A percentile compares a stretch with the other conserved stretches of the same genome.
phyloP scores from a whole-genome alignment of 2,113 vertebrate genomes.

The Caranx ignobilis region DNA sequence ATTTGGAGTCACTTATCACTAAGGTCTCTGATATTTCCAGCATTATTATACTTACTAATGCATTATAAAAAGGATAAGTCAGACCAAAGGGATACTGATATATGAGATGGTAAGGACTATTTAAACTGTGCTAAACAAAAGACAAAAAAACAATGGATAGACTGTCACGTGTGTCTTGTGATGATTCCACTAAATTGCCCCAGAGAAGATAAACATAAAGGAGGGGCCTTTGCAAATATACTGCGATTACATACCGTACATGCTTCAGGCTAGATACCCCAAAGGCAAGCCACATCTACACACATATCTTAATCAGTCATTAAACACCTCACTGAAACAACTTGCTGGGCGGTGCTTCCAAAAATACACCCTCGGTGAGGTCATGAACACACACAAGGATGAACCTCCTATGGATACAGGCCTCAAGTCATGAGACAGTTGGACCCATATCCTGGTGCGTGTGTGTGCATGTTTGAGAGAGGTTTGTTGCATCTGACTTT shows the following conservation, averaged over 20 bases:
- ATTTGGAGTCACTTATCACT: background rate
- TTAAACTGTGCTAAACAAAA: background rate
- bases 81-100: background rate
- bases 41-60: background rate
- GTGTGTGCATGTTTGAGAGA: conserved; percentile 16
- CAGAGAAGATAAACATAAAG: conserved; percentile 49
- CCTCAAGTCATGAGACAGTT: conserved; percentile 70
- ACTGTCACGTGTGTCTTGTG: background rate
- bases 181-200: conserved; percentile 36
- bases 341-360: conserved; percentile 44
- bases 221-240: conserved; percentile 50
- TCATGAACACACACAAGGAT: conserved; percentile 76
- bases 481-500: conserved; percentile 28
- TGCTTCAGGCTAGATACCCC: conserved; percentile 29
- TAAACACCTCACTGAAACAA: conserved; percentile 54
- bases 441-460: conserved; percentile 80
- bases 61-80: background rate
- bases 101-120: background rate
- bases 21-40: background rate
- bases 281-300: conserved; percentile 24
- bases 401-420: conserved; percentile 80
- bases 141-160: background rate
- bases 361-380: conserved; percentile 58
- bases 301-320: conserved; percentile 21
- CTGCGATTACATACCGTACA: background rate